A percentile compares a stretch with the other conserved stretches of the same genome.
These are phyloP conservation scores for Aphelenchoides besseyi DNA, from an alignment of 1,140 invertebrate species.

Conservation along the genomic window DNA sequence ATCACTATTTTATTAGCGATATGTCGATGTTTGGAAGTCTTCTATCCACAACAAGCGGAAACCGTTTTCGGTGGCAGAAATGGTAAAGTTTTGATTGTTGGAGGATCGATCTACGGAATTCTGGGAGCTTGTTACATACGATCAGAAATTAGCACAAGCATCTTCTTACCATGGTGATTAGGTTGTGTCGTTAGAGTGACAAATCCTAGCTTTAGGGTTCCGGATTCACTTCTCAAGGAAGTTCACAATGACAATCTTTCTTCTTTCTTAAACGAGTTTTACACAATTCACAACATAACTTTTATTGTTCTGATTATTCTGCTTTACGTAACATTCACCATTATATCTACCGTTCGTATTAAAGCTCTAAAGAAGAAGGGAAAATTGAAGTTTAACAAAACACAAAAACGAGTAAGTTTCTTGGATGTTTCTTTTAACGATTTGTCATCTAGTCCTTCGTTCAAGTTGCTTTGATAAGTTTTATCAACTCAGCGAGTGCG, in stretches of 20 bases:
- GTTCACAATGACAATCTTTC: background rate
- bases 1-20: background rate
- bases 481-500: slow-evolving; percentile 5
- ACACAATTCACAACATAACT: background rate
- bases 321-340: background rate
- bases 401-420: slow-evolving; percentile 6
- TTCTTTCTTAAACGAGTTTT: background rate
- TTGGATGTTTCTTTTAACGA: background rate
- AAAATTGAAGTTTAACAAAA: slow-evolving; percentile 13
- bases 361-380: background rate
- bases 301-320: background rate
- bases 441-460: background rate
- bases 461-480: slow-evolving; percentile 6
- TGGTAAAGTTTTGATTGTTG: background rate
- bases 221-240: background rate
- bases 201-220: slow-evolving; percentile 1
- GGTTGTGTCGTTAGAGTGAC: background rate
- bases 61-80: background rate
- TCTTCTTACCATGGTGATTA: background rate
- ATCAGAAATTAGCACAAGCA: background rate
- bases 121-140: background rate
- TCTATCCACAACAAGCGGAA: background rate
- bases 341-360: background rate
- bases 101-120: background rate
- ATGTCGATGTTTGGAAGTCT: slow-evolving; percentile 6